Evolutionary conservation across 2,113 vertebrate genomes (phyloP), one percentile per base, ranked within the genome.

Genomic region (Cephalopholis sonnerati): DNA sequence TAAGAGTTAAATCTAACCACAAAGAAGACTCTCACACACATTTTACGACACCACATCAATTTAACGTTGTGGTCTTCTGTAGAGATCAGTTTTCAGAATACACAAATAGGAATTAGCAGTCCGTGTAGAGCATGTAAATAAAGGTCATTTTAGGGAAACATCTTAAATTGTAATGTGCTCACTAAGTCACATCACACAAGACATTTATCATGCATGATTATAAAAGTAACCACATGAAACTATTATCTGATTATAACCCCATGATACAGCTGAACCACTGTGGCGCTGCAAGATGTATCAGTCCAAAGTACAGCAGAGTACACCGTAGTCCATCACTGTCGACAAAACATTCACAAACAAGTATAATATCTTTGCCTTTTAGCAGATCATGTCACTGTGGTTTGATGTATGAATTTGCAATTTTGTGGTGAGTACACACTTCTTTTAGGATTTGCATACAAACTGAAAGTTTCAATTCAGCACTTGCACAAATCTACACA

Each of bases 361-460:
- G 39, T 22, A 13, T 7, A 53, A 22, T 22, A 63, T 65, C 3
- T 29, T 53, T 75, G 27, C 6, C 3, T 65, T 82, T 82, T 22
- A 50, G 29, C 58, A 22, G 10, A 29, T 75, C 61, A 69, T 36
- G 20, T 65, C 16, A 15, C 10, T 4, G 9, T 32, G 0, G 17
- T 69, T 63, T 51, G 2, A 76, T 18, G 22, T 29, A 2, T 32
- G 5, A n/a, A 32, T 6, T 58, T 36, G 48, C 29, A 67, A 15
- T 57, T 71, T n/a, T 54, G 22, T 50, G 13, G 11, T 6, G 15
- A 63, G 16, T 5, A 66, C 10, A 53, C 24, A 12, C 51, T 32
- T 46, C 15, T 18, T 66, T 65, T 36, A 58, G 20, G 20, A 74
- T 58, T 74, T 80, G 39, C 62, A 64, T 58, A 51, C 25, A 79